A percentile compares a stretch with the other conserved stretches of the same genome.
Evolutionary conservation across 2,888 invertebrate species (phyloP).

Genomic region (Dascillus cervinus): DNA sequence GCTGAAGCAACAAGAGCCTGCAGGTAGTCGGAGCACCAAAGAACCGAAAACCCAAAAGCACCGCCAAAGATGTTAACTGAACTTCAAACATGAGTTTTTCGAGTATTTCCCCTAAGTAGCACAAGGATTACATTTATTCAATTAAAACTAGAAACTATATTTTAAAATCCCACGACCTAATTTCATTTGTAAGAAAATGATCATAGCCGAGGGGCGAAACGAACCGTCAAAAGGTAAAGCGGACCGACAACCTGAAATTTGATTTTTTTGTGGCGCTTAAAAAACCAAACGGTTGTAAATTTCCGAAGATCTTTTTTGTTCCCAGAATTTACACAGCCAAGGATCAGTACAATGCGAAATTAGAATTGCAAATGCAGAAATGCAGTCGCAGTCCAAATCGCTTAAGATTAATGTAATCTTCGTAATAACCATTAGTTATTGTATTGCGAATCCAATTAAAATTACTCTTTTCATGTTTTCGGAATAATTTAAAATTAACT

Average conservation of each 20-base stretch:
- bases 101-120: too few species aligned
- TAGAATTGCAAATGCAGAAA: slow-evolving; percentile 22
- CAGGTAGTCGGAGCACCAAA: too few species aligned
- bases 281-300: not conserved
- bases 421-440: slow-evolving; percentile 15
- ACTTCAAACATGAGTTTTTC: too few species aligned
- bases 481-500: too few species aligned
- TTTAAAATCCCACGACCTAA: too few species aligned
- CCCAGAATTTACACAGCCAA: slow-evolving; percentile 9
- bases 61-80: too few species aligned
- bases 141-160: too few species aligned
- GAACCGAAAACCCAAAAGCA: too few species aligned
- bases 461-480: slow-evolving; percentile 6
- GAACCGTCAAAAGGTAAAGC: slow-evolving; percentile 17
- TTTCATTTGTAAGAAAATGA: too few species aligned
- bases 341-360: slow-evolving; percentile 15
- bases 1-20: too few species aligned
- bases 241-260: slow-evolving; percentile 10
- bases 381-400: slow-evolving; percentile 11
- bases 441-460: slow-evolving; percentile 15
- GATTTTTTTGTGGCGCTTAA: slow-evolving; percentile 13
- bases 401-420: slow-evolving; percentile 17
- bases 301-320: slow-evolving; percentile 6
- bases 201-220: slow-evolving; percentile 14
- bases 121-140: too few species aligned